phyloP scores from a whole-genome alignment of 2,797 vertebrate genomes.

The Emydoidea blandingii region DNA sequence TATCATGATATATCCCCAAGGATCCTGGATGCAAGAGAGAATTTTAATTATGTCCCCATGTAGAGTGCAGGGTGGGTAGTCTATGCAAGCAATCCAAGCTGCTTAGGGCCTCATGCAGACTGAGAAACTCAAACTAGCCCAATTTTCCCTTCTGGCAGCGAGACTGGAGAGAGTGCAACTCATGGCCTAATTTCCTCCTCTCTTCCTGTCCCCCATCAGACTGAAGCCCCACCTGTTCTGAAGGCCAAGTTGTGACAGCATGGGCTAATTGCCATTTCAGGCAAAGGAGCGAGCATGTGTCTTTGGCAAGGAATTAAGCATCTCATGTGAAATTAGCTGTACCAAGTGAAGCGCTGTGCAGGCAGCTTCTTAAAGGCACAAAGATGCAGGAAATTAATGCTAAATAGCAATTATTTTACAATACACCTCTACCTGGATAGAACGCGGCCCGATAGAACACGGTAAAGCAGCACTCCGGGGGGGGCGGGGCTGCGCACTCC shows the following conservation, averaged over 20 bases:
- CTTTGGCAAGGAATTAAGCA: background rate
- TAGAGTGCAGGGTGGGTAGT: background rate
- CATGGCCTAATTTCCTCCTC: conserved; percentile 14
- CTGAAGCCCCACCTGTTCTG: background rate
- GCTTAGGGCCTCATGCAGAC: background rate
- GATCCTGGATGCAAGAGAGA: background rate
- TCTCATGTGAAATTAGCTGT: background rate
- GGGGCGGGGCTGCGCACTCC: no score
- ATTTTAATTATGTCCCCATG: background rate
- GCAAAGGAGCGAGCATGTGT: background rate
- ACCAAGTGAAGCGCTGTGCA: background rate
- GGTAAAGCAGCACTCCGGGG: no score
- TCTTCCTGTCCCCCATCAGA: background rate
- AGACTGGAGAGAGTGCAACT: background rate
- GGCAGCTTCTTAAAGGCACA: background rate
- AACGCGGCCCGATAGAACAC: no score
- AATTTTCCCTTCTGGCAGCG: background rate
- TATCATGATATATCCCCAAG: background rate
- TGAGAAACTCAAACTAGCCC: background rate
- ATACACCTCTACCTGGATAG: no score
- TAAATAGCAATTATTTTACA: background rate
- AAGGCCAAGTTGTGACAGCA: rapidly evolving
- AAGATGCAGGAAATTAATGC: background rate
- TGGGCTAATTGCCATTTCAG: background rate
- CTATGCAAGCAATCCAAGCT: background rate